phyloP scores from a whole-genome alignment of 2,888 invertebrate species.

The Oegoconia quadripuncta region DNA sequence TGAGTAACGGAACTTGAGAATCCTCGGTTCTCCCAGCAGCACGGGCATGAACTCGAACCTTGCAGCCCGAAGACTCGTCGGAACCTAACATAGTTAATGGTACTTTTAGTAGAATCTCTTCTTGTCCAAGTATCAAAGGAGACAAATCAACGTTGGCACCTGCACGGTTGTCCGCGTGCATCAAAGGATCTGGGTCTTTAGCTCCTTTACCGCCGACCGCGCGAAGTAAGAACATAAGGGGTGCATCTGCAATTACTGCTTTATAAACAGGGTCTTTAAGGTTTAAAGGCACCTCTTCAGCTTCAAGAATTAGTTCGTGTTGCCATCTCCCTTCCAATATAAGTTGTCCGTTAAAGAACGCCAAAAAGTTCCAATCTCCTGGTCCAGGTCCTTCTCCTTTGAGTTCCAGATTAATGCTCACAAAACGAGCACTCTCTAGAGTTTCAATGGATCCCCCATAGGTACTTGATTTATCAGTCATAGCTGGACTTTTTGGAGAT shows the following conservation, averaged over 20 bases:
- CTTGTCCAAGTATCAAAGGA: slow-evolving; percentile 57
- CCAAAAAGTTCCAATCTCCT: slow-evolving; percentile 42
- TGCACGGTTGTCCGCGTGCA: slow-evolving; percentile 51
- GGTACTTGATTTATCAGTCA: slow-evolving; percentile 29
- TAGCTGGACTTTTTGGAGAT: not conserved
- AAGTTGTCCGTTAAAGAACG: slow-evolving; percentile 42
- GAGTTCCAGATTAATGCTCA: slow-evolving; percentile 34
- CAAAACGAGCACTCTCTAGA: slow-evolving; percentile 26
- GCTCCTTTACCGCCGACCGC: slow-evolving; percentile 34
- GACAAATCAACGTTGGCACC: slow-evolving; percentile 60
- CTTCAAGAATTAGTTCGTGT: slow-evolving; percentile 26
- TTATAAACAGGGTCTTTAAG: slow-evolving; percentile 38
- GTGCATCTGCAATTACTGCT: slow-evolving; percentile 40
- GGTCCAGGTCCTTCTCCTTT: slow-evolving; percentile 36
- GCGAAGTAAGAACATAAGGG: slow-evolving; percentile 57
- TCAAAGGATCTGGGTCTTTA: slow-evolving; percentile 54
- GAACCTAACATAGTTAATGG: slow-evolving; percentile 38
- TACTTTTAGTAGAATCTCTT: slow-evolving; percentile 37
- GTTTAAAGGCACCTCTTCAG: slow-evolving; percentile 38
- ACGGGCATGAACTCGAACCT: slow-evolving; percentile 36
- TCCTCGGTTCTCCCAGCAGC: slow-evolving; percentile 30
- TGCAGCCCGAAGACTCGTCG: slow-evolving; percentile 39
- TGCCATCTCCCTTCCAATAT: slow-evolving; percentile 50
- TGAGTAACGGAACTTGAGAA: slow-evolving; percentile 36
- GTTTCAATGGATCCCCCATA: slow-evolving; percentile 26